Evolutionary conservation across 2,113 vertebrate genomes (phyloP).

Genomic region (Herpailurus yagouaroundi): DNA sequence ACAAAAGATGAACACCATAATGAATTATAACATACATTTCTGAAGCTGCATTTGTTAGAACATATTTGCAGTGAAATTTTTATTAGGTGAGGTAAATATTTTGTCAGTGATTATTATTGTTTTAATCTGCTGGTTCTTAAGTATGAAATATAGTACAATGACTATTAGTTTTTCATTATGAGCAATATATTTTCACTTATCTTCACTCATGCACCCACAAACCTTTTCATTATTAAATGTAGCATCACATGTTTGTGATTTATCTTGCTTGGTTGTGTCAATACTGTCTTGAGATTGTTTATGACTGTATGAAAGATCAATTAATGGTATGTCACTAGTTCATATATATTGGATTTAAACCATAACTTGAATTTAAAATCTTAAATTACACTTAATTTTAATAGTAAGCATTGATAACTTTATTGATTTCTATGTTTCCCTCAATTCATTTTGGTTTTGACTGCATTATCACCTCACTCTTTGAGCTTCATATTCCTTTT

Average conservation of each 20-base stretch:
- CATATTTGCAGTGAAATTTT: not conserved
- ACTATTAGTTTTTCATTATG: not conserved
- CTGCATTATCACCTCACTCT: not conserved
- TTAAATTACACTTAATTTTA: not conserved
- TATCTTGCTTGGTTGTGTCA: not conserved
- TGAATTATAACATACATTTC: conserved; percentile 15
- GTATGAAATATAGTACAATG: not conserved
- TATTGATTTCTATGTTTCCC: not conserved
- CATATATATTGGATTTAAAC: not conserved
- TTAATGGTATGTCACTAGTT: not conserved
- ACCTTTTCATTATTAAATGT: not conserved
- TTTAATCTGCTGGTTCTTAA: not conserved
- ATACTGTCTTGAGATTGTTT: not conserved
- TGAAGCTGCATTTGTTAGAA: not conserved
- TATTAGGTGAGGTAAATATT: not conserved
- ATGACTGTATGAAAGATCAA: not conserved
- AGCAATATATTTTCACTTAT: not conserved
- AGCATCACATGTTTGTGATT: not conserved
- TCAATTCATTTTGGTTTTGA: not conserved
- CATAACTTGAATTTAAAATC: not conserved
- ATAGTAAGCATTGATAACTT: not conserved
- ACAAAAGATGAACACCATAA: conserved; percentile 29
- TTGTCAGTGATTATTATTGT: not conserved
- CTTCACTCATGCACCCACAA: not conserved
- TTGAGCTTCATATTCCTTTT: not conserved